Percentiles rank a stretch among this genome's conserved stretches.
Conservation (phyloP, 2,113 vertebrate species). For the Hiodon alosoides region DNA sequence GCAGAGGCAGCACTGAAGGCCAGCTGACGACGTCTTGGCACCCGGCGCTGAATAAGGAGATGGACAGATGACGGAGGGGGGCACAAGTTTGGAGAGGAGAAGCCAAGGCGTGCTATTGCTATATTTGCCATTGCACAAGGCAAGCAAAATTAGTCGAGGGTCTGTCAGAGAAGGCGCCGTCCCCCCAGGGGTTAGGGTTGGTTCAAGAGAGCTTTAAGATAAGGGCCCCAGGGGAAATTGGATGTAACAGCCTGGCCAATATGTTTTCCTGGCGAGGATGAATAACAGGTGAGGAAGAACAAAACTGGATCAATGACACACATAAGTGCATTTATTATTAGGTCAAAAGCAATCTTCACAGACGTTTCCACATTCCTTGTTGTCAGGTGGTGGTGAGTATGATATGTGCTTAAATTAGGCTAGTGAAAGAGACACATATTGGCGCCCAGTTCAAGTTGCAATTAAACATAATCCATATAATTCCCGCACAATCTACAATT, state of each 20-base stretch:
- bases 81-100: conserved; percentile 60
- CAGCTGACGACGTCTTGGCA: conserved; percentile 52
- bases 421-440: background rate
- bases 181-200: no score
- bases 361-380: no score
- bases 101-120: conserved; percentile 61
- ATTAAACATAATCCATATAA: background rate
- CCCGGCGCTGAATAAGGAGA: conserved; percentile 73
- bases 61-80: conserved; percentile 51
- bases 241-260: no score
- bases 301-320: no score
- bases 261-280: no score
- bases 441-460: background rate
- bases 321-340: no score
- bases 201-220: no score
- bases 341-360: no score
- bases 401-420: background rate
- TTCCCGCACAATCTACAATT: background rate
- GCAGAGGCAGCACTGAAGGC: conserved; percentile 37
- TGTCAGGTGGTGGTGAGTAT: background rate
- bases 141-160: conserved; percentile 55
- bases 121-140: conserved; percentile 72
- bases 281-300: no score
- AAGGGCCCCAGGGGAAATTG: no score
- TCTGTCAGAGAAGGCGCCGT: conserved; percentile 22